These are phyloP conservation scores for Eupithecia insigniata DNA, from an alignment of 2,888 invertebrate genomes.

Conservation along the genomic window DNA sequence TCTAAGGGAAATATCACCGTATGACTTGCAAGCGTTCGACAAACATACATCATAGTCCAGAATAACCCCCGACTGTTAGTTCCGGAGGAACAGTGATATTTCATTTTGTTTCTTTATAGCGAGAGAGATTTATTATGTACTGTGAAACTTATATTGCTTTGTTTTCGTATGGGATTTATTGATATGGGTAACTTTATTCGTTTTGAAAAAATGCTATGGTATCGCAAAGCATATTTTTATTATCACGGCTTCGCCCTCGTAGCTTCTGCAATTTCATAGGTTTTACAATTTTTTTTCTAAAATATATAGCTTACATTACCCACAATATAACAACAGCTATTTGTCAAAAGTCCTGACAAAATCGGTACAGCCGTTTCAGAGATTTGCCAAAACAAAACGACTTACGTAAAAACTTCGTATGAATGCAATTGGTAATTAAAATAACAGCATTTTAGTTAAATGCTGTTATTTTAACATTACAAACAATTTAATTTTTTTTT, in stretches of 20 bases:
- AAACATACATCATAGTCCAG: too few relatives aligned
- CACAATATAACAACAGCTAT: not conserved
- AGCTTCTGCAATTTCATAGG: not conserved
- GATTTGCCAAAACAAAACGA: too few relatives aligned
- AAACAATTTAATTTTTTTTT: too few relatives aligned
- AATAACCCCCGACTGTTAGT: conserved; percentile 9
- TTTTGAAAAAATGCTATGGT: too few relatives aligned
- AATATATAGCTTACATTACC: not conserved
- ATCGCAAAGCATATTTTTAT: not conserved
- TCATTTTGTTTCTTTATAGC: conserved; percentile 15
- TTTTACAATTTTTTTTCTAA: not conserved
- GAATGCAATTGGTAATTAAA: too few relatives aligned
- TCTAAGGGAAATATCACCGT: not conserved
- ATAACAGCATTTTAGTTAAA: too few relatives aligned
- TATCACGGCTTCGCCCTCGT: not conserved
- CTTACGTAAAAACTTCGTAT: too few relatives aligned
- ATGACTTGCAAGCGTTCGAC: not conserved
- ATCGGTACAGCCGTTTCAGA: not conserved
- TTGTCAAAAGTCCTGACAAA: not conserved
- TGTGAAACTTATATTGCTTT: conserved; percentile 14
- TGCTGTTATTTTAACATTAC: too few relatives aligned
- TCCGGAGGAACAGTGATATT: conserved; percentile 13
- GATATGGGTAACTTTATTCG: conserved; percentile 13
- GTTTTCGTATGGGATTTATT: conserved; percentile 13
- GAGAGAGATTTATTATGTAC: conserved; percentile 12